phyloP scores from a whole-genome alignment of 2,797 vertebrate genomes.

The Odontamblyopus rebecca region DNA sequence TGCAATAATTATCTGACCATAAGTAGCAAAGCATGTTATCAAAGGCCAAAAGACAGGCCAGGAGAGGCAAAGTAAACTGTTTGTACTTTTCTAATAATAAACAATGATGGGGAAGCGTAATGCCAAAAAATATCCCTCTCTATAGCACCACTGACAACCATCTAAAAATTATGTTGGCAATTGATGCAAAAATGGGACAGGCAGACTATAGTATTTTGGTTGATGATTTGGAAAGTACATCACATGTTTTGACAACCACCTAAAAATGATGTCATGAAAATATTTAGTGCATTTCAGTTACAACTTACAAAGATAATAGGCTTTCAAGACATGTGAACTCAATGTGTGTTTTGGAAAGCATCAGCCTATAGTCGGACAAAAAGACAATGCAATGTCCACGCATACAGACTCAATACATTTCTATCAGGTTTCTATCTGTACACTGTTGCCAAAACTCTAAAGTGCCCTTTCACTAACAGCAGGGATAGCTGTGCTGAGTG shows the following conservation, averaged over 20 bases:
- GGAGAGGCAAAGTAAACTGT: conserved; percentile 2
- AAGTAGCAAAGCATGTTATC: background rate
- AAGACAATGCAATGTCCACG: background rate
- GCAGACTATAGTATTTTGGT: too few species aligned
- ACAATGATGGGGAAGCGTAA: background rate
- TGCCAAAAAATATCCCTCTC: background rate
- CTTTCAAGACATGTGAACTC: background rate
- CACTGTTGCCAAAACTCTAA: background rate
- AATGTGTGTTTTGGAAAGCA: background rate
- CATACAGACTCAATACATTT: background rate
- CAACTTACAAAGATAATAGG: background rate
- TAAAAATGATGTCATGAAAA: background rate
- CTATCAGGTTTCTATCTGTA: background rate
- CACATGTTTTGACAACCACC: background rate
- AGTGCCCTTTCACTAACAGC: background rate
- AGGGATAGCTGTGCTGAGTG: background rate
- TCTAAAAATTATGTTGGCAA: background rate
- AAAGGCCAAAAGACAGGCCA: background rate
- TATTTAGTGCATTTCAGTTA: background rate
- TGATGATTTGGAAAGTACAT: too few species aligned
- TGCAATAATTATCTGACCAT: conserved; percentile 7
- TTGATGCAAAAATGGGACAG: too few species aligned
- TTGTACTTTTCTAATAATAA: conserved; percentile 1
- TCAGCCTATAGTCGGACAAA: background rate
- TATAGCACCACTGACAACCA: background rate